Percentiles rank a stretch among this genome's conserved stretches.
Conservation (phyloP, 2,888 invertebrate species). For the Limnephilus auricula region DNA sequence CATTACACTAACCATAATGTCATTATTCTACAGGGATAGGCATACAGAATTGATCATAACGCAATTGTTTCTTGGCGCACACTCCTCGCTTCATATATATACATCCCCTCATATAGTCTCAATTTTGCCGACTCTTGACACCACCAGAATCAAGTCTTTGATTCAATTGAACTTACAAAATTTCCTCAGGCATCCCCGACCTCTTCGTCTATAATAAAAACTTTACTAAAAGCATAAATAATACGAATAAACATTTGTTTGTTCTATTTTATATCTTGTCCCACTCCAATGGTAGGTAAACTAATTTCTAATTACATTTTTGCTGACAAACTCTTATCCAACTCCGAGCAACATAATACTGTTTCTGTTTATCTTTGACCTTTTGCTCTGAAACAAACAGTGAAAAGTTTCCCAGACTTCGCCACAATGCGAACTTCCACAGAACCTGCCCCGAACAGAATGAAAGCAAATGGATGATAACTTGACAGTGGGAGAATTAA, state of each 20-base stretch:
- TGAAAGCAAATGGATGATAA: slow-evolving; percentile 2
- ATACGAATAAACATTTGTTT: neutral
- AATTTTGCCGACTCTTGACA: too few species aligned
- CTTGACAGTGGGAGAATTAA: slow-evolving; percentile 26
- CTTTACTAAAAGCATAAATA: neutral
- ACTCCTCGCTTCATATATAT: too few species aligned
- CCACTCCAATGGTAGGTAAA: neutral
- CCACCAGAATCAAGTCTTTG: too few species aligned
- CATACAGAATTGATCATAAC: too few species aligned
- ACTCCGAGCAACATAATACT: neutral
- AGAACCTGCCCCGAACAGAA: neutral
- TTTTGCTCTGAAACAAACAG: neutral
- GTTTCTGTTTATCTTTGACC: slow-evolving; percentile 11
- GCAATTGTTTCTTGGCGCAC: too few species aligned
- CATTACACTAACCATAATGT: too few species aligned
- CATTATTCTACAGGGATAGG: too few species aligned
- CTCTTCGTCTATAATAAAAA: too few species aligned
- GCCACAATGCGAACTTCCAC: slow-evolving; percentile 10
- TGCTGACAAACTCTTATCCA: neutral
- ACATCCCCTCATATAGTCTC: too few species aligned
- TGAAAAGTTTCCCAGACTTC: neutral
- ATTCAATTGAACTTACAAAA: too few species aligned
- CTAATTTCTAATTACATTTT: neutral
- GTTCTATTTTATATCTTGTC: neutral
- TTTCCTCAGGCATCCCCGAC: too few species aligned